These are phyloP conservation scores for Plutomurus gul DNA, from an alignment of 1,140 invertebrate genomes.

Conservation along the genomic window DNA sequence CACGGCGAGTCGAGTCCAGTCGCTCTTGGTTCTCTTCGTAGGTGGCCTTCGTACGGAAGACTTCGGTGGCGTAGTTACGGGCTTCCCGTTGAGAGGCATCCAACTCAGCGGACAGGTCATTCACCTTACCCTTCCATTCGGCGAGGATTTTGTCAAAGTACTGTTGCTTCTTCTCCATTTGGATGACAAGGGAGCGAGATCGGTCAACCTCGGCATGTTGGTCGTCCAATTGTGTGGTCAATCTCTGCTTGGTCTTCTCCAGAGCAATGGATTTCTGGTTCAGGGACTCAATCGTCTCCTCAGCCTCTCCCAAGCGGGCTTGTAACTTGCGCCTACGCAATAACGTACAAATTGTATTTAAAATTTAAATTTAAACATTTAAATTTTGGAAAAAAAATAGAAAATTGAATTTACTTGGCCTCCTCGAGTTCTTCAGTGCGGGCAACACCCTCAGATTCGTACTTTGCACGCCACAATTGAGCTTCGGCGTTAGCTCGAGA, in stretches of 20 bases:
- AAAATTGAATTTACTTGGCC: constrained; percentile 69
- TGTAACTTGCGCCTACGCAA: constrained; percentile 78
- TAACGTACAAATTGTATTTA: neutral
- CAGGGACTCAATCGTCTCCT: constrained; percentile 95
- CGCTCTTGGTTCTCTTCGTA: constrained; percentile 97
- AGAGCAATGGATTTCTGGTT: constrained; percentile 93
- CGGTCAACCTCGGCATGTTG: constrained; percentile 96
- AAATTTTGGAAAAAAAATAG: neutral
- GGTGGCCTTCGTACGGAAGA: constrained; percentile 96
- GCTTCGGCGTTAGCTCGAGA: constrained; percentile 96
- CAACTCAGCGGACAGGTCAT: constrained; percentile 93
- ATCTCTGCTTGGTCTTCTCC: constrained; percentile 95
- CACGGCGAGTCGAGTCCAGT: constrained; percentile 92
- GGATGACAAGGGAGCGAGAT: constrained; percentile 89
- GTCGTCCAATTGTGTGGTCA: constrained; percentile 97
- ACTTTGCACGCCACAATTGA: constrained; percentile 93
- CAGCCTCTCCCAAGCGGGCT: constrained; percentile 92
- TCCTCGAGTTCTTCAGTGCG: constrained; percentile 97
- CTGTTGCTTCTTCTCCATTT: constrained; percentile 99
- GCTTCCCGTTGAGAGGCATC: constrained; percentile 92
- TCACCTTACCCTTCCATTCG: constrained; percentile 99
- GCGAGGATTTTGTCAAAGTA: constrained; percentile 98
- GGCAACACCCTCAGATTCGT: constrained; percentile 94
- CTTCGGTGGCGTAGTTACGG: constrained; percentile 97
- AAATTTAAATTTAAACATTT: neutral